Conservation (phyloP, 2,888 invertebrate genomes). For the Nyleta sp. region DNA sequence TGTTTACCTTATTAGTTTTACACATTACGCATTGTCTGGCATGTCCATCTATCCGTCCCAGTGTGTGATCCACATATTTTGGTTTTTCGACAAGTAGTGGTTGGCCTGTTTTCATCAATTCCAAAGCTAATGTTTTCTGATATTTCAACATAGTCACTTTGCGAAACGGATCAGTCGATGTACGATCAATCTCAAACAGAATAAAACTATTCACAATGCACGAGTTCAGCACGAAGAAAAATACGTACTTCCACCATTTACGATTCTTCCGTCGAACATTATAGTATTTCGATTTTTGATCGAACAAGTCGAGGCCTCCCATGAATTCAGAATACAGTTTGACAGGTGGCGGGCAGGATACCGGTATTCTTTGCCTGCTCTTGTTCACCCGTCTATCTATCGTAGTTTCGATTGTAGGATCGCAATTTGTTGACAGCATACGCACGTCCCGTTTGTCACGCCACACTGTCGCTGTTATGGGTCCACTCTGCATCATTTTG, state of each 20-base stretch:
- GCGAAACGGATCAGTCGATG: neutral
- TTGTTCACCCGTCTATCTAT: neutral
- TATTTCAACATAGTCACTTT: neutral
- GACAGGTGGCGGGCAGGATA: neutral
- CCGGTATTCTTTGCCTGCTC: neutral
- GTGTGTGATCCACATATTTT: no score
- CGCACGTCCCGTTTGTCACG: neutral
- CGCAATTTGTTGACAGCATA: neutral
- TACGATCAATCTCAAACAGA: neutral
- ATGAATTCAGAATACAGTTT: neutral
- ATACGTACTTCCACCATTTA: constrained; percentile 9
- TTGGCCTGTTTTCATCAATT: constrained; percentile 1
- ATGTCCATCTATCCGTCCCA: no score
- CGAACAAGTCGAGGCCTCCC: neutral
- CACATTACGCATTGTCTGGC: no score
- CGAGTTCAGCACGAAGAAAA: neutral
- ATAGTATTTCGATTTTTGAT: constrained; percentile 5
- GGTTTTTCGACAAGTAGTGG: no score
- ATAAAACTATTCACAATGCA: constrained; percentile 12
- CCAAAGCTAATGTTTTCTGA: neutral
- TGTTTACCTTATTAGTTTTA: no score
- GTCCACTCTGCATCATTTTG: neutral
- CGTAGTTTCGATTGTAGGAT: neutral
- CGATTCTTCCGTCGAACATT: neutral
- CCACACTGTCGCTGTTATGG: neutral